Evolutionary conservation across 2,113 vertebrate genomes (phyloP), one percentile per base, ranked within the genome.

Genomic region (Nothobranchius furzeri): DNA sequence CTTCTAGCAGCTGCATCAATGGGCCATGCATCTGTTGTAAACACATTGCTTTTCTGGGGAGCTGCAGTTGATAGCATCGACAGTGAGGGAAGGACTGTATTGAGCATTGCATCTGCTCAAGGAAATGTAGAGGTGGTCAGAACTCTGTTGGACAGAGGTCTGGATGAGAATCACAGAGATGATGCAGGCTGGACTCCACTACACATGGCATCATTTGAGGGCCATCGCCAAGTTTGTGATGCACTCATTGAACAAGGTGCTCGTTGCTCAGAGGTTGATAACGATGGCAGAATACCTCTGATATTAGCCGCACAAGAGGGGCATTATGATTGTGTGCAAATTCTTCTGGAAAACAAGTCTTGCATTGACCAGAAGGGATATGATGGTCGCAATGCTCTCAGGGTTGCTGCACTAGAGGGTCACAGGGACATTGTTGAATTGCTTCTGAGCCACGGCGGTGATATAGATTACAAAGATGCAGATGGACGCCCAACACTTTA

Each of bases 211-310:
- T 92, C 96, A 12, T 99, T 99, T 60, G 97, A 99, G 89, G 98
- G 98, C 60, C 96, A 99, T 81, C 90, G 96, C 37, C 88, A 96
- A 87, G 96, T 99, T 61, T 99, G 98, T 36, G 93, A 97, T 73
- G 98, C 98, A 45, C 95, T 99, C 15, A 96, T 99, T 64, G 98
- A 99, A 87, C 98, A 99, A 92, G 98, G 98, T 61, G 96, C 98
- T 81, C 93, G 96, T 76, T 96, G 96, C 79, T 95, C 92, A 53
- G 98, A 98, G 89, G 96, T 97, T 0, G 98, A 99, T 83, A 99
- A 99, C 0, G 98, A 99, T 57, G 98, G 98, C 1, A 93, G 98
- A 12, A 96, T 98, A 83, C 94, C 95, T 52, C 92, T 97, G 85
- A 95, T 99, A 76, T 59, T 99, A 65, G 92, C 98, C 46, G 93